Conservation (phyloP, 1,140 invertebrate genomes). For the Tetramorium alpestre region DNA sequence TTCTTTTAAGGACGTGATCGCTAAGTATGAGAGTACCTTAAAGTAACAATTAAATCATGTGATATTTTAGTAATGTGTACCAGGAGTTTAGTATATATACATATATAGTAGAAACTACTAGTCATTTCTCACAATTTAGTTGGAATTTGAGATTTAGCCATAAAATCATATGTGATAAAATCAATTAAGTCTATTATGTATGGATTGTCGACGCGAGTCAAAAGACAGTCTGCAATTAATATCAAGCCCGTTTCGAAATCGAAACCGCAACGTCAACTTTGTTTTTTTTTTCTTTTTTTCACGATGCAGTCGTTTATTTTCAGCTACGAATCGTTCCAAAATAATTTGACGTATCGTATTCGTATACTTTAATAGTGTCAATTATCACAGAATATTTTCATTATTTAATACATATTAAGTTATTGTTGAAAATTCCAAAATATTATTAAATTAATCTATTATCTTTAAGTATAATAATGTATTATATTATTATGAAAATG, state of each 20-base stretch:
- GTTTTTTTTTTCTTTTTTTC: not conserved
- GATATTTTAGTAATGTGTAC: conserved; percentile 41
- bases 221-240: not conserved
- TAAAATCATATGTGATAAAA: conserved; percentile 30
- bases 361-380: not conserved
- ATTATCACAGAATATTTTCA: not conserved
- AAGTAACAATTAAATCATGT: conserved; percentile 34
- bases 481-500: not conserved
- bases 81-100: conserved; percentile 14
- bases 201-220: not conserved
- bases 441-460: not conserved
- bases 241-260: not conserved
- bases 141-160: not conserved
- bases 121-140: conserved; percentile 42
- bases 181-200: not conserved
- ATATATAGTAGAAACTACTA: conserved; percentile 19
- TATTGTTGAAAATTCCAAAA: not conserved
- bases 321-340: not conserved
- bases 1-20: conserved; percentile 34
- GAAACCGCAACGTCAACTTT: not conserved
- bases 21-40: conserved; percentile 32
- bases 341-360: not conserved
- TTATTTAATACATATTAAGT: not conserved
- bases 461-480: not conserved
- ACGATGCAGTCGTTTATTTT: not conserved